Evolutionary conservation across 2,797 vertebrate species (phyloP), one percentile per base, ranked within the genome.

Genomic region (Xiphorhynchus erythropygius): DNA sequence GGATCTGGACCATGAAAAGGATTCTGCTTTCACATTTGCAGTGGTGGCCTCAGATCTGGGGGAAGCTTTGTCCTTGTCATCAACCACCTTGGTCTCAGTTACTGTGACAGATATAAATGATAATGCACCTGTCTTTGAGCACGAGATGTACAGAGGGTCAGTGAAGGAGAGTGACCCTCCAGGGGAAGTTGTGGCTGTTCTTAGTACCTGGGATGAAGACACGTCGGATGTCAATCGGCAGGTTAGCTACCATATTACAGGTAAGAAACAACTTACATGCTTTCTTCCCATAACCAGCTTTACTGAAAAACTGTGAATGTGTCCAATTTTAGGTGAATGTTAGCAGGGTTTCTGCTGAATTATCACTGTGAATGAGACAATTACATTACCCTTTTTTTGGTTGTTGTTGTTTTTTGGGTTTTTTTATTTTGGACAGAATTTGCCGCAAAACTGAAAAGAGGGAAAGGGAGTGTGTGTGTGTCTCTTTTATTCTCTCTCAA

Each of bases 181-280:
- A 0, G 99, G 99, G 0, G 99, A 99, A 88, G 99, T 99, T 42
- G 99, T 99, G 63, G 99, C 99, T 10, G 98, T 99, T 50, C 98
- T 99, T 80, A 99, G 99, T 97, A 99, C 99, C 5, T 98, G 98
- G 97, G 99, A 99, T 95, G 98, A 98, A 67, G 99, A 99, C 97
- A 99, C 98, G 1, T 99, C 99, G 5, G 98, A 98, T 44, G 84
- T 98, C 49, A 99, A 99, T 95, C 98, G 98, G 30, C 99, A 99
- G 98, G 99, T 99, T 97, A 99, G 98, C 98, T 99, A 99, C 97
- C 98, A 99, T 95, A 99, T 99, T 95, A 99, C 99, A 90, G 99
- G 99, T 99, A 96, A 98, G 98, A 83, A 86, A 49, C 32, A 55
- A 4, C 24, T 73, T 63, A 19, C 24, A 28, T 68, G 55, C 63